phyloP scores from a whole-genome alignment of 2,888 invertebrate species.

The Cephalotes varians region DNA sequence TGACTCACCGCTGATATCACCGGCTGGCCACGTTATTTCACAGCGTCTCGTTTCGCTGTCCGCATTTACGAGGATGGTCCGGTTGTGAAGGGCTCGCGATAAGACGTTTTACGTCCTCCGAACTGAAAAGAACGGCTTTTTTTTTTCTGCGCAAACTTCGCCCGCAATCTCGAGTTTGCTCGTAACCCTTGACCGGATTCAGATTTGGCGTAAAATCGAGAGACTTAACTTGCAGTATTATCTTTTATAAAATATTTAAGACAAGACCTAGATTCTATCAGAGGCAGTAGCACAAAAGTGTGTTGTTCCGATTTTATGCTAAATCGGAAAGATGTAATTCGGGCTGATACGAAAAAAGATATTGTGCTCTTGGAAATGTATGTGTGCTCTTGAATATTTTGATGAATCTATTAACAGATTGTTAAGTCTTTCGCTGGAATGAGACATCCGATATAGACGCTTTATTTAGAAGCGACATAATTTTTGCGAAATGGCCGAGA shows the following conservation, averaged over 20 bases:
- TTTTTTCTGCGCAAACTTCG: background rate
- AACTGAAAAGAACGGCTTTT: background rate
- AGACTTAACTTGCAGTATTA: background rate
- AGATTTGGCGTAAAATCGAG: background rate
- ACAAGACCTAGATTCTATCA: background rate
- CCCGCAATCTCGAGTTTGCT: background rate
- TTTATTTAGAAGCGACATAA: background rate
- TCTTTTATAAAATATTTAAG: background rate
- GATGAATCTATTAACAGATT: background rate
- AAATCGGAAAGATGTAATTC: background rate
- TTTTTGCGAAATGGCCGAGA: background rate
- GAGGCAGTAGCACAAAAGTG: background rate
- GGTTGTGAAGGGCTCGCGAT: background rate
- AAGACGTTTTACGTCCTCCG: constrained; percentile 19
- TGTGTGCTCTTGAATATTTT: background rate
- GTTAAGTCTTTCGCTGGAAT: background rate
- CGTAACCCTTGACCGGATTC: background rate
- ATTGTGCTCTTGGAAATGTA: background rate
- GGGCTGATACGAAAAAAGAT: background rate
- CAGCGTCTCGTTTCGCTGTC: background rate
- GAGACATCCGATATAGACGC: background rate
- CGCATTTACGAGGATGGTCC: constrained; percentile 11
- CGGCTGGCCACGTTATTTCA: background rate
- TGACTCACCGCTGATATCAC: constrained; percentile 6
- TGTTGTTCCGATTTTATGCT: background rate